A percentile compares a stretch with the other conserved stretches of the same genome.
Conservation (phyloP, 2,888 invertebrate genomes). For the Fragum whitleyi region DNA sequence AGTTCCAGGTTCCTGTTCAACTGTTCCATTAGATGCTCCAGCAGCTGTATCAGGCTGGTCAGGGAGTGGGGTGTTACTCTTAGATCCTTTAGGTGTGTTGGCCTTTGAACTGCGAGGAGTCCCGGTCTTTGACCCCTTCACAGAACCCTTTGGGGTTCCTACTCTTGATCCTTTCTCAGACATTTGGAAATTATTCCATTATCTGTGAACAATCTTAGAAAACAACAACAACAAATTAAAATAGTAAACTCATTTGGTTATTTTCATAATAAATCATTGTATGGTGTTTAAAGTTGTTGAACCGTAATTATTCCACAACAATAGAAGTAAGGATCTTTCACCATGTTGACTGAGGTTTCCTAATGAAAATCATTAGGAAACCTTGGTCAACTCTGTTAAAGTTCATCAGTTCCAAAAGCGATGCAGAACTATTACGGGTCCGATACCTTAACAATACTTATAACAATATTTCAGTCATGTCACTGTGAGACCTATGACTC, state of each 20-base stretch:
- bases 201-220: background rate
- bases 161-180: constrained; percentile 74
- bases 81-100: constrained; percentile 77
- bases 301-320: too few relatives aligned
- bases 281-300: background rate
- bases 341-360: too few relatives aligned
- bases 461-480: too few relatives aligned
- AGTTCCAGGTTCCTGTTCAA: constrained; percentile 56
- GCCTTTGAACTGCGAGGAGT: constrained; percentile 69
- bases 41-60: constrained; percentile 46
- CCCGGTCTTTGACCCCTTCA: constrained; percentile 65
- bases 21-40: constrained; percentile 60
- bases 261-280: background rate
- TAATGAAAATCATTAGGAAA: too few relatives aligned
- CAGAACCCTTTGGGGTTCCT: constrained; percentile 70
- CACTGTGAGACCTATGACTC: too few relatives aligned
- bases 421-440: too few relatives aligned
- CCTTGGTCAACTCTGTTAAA: background rate
- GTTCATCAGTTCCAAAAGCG: background rate
- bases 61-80: constrained; percentile 71
- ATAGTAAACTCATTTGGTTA: background rate
- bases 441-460: too few relatives aligned
- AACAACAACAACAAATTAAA: background rate
- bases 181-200: constrained; percentile 46
- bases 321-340: too few relatives aligned